A percentile compares a stretch with the other conserved stretches of the same genome.
Conservation (phyloP, 2,888 invertebrate species). For the Tachystola acroxantha region DNA sequence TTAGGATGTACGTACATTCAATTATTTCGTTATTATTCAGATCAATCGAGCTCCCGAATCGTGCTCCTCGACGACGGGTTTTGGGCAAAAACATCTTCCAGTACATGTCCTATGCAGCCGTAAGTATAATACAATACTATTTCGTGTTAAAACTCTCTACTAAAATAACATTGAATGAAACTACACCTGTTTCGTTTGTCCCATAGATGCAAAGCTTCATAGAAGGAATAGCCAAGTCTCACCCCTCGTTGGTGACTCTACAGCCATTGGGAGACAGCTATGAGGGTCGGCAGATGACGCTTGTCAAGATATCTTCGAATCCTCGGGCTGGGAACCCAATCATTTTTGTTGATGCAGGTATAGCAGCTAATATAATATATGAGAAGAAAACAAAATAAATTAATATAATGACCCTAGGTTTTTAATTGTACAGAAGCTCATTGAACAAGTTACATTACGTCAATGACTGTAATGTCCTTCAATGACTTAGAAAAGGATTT, state of each 20-base stretch:
- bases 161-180: too few relatives aligned
- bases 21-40: not conserved
- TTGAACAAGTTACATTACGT: too few relatives aligned
- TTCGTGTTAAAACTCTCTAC: too few relatives aligned
- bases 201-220: constrained; percentile 47
- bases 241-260: constrained; percentile 64
- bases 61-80: constrained; percentile 41
- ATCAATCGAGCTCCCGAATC: constrained; percentile 16
- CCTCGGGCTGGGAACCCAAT: constrained; percentile 69
- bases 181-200: too few relatives aligned
- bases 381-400: too few relatives aligned
- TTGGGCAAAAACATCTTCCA: constrained; percentile 34
- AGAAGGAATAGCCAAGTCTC: constrained; percentile 30
- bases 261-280: constrained; percentile 73
- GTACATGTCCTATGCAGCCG: constrained; percentile 45
- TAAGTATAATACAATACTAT: too few relatives aligned
- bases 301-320: constrained; percentile 76
- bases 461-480: too few relatives aligned
- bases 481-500: too few relatives aligned
- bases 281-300: constrained; percentile 72
- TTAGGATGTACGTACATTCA: constrained; percentile 34
- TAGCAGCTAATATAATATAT: too few relatives aligned
- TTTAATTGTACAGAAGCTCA: too few relatives aligned
- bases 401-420: too few relatives aligned
- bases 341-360: constrained; percentile 80